Evolutionary conservation across 2,888 invertebrate species (phyloP), one percentile per base, ranked within the genome.

Genomic region (Cheilosia soror): DNA sequence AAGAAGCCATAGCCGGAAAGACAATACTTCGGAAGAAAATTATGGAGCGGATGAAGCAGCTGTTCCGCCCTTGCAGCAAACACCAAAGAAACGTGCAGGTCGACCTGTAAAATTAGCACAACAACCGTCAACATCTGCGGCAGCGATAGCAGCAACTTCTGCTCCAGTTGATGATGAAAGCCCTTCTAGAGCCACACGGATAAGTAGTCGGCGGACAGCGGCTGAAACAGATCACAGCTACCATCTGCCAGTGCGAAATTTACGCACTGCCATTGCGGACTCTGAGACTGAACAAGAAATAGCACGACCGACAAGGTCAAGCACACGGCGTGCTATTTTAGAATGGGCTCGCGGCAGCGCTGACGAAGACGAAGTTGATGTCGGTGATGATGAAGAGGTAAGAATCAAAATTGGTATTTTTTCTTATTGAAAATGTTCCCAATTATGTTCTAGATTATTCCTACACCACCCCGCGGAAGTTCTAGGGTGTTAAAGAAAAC

Each of bases 201-300:
- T 63, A 40, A 83, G 80, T 68, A 81, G 84, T 11, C 88, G 89
- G 11, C 88, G 88, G 2, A 87, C 89, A 60, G 89, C 90, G 2
- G 88, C 91, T 33, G 92, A 92, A 82, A 91, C 91, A 49, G 92
- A 92, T 88, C 92, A 92, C 71, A 92, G 92, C 87, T 92, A 92
- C 87, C 92, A 92, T 87, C 87, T 92, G 62, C 90, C 88, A 33
- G 90, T 88, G 62, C 90, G 89, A 88, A 90, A 89, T 87, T 87
- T 90, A 5, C 90, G 91, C 11, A 77, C 78, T 44, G 37, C 60
- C 13, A 88, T 91, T 42, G 88, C 89, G 2, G 92, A 91, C 62
- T 92, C 92, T 0, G 92, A 92, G 73, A 89, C 89, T 31, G 91
- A 91, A 44, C 89, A 90, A 3, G 89, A 91, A 31, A 76, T 88